Evolutionary conservation across 1,140 invertebrate species (phyloP).

Genomic region (Bombus polaris): DNA sequence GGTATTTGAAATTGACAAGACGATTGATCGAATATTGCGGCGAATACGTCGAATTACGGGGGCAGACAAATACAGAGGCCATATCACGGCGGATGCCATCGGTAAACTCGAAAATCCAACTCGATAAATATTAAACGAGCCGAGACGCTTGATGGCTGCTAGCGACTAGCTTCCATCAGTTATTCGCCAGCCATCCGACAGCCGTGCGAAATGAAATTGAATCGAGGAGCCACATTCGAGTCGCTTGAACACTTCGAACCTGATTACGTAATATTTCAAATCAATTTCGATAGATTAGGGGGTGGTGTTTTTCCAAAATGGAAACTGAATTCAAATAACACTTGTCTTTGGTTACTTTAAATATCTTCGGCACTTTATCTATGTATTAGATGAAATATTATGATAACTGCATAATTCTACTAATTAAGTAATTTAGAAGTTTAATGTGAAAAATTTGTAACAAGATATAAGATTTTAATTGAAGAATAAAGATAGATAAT

Average conservation of each 20-base stretch:
- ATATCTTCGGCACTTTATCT: background rate
- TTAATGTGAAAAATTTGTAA: background rate
- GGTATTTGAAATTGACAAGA: constrained; percentile 7
- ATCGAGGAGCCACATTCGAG: constrained; percentile 24
- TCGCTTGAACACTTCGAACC: background rate
- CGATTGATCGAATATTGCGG: constrained; percentile 15
- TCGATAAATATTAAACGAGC: constrained; percentile 37
- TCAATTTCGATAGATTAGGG: background rate
- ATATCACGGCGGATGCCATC: background rate
- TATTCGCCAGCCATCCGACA: constrained; percentile 36
- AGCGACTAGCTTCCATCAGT: constrained; percentile 23
- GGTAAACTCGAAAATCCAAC: constrained; percentile 29
- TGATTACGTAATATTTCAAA: constrained; percentile 7
- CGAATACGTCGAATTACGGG: constrained; percentile 18
- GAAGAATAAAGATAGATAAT: background rate
- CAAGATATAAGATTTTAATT: background rate
- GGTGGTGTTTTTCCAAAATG: background rate
- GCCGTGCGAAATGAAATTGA: constrained; percentile 44
- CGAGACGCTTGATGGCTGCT: constrained; percentile 22
- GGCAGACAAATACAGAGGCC: constrained; percentile 11
- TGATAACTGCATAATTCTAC: background rate
- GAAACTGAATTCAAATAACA: too few relatives aligned
- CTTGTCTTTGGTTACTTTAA: background rate
- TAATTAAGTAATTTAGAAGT: background rate
- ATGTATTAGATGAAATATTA: background rate